Base-by-base conservation (phyloP, 2,888 invertebrate genomes). In the Lycaena phlaeas region DNA sequence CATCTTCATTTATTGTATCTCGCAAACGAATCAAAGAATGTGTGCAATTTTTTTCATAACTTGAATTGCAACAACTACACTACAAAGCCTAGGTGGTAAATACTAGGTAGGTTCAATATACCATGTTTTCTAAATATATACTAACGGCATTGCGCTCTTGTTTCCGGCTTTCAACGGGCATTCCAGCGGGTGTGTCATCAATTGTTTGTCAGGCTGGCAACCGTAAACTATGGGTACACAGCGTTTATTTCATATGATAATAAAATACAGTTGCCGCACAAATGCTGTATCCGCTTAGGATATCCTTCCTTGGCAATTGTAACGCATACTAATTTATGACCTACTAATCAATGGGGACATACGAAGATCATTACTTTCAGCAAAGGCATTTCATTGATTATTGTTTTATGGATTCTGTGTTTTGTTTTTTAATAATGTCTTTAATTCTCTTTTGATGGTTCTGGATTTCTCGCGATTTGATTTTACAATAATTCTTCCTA, bases 71-170 rank as follows among this genome's bases (percentile, higher is more conserved):
- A n/a, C n/a, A n/a, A n/a, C n/a, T n/a, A n/a, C n/a, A n/a, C n/a
- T n/a, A n/a, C n/a, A n/a, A n/a, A n/a, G n/a, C n/a, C n/a, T n/a
- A n/a, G n/a, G n/a, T n/a, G n/a, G n/a, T n/a, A n/a, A n/a, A n/a
- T n/a, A n/a, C n/a, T n/a, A n/a, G n/a, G n/a, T n/a, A n/a, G n/a
- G 9, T 22, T 7, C 22, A 5, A 22, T 22, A 22, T 22, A 22
- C 5, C 22, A 22, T 22, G 22, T 22, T 22, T 22, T 22, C 22
- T 22, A 22, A 22, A 18, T 17, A 31, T 22, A 59, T 61, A 64
- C 50, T 78, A 81, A 76, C 79, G 74, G 79, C 75, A 74, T 65
- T 62, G 64, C 66, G 76, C 61, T 57, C 68, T 59, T 64, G 65
- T 77, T 73, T 74, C 75, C 77, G 76, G 70, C 68, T 45, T 61